These are phyloP conservation scores for Calliphora vicina DNA, from an alignment of 1,140 invertebrate species.

Conservation along the genomic window DNA sequence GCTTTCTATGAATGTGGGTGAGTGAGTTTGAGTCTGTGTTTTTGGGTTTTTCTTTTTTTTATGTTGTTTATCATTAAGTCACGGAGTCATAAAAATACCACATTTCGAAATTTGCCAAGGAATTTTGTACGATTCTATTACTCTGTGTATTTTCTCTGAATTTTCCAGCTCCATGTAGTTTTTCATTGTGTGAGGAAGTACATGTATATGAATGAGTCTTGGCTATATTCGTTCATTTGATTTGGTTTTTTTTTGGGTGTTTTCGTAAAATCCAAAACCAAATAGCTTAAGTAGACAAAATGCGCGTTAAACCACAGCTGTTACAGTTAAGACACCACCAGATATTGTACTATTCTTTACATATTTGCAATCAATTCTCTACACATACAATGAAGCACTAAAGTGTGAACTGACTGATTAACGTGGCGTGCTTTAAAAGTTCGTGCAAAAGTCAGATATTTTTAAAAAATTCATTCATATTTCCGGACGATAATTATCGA, in stretches of 20 bases:
- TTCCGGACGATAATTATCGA: no score
- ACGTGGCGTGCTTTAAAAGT: background rate
- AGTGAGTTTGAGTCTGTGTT: no score
- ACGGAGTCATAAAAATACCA: conserved; percentile 6
- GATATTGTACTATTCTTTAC: background rate
- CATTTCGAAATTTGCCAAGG: background rate
- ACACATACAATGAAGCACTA: no score
- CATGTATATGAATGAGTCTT: background rate
- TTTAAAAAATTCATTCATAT: no score
- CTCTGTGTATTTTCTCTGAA: background rate
- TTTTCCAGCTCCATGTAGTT: no score
- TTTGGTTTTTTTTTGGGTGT: background rate
- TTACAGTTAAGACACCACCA: background rate
- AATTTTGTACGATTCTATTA: background rate
- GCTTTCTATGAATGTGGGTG: no score
- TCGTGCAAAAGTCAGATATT: no score
- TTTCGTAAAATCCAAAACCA: background rate
- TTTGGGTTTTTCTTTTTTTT: background rate
- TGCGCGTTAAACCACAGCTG: conserved; percentile 3
- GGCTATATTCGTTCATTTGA: background rate
- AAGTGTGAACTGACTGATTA: no score
- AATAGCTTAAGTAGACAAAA: conserved; percentile 10
- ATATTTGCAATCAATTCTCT: background rate
- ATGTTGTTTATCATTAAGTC: background rate
- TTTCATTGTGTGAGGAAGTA: no score